These are phyloP conservation scores for Calypte anna DNA, from an alignment of 2,113 vertebrate genomes.

Conservation along the genomic window DNA sequence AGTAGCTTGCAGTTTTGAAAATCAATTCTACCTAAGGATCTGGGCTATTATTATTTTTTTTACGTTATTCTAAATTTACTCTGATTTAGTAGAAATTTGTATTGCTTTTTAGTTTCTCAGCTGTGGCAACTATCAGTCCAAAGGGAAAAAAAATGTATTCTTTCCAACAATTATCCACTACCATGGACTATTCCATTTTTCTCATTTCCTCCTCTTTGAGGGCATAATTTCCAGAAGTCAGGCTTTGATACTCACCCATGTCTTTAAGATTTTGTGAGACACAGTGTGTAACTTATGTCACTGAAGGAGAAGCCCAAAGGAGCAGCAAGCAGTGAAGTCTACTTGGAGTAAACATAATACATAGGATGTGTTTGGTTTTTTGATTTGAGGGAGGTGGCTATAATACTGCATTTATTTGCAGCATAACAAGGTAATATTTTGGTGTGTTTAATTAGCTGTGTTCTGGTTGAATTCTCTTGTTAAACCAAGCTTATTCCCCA, in stretches of 20 bases:
- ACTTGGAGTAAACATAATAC: fast-evolving
- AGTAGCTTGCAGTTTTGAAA: background rate
- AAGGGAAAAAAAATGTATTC: background rate
- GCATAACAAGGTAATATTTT: background rate
- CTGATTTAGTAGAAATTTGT: background rate
- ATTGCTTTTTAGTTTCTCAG: background rate
- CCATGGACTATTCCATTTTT: background rate
- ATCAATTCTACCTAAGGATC: fast-evolving
- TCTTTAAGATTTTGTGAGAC: background rate
- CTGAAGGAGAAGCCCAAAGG: background rate
- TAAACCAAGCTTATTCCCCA: background rate
- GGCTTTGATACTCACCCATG: background rate
- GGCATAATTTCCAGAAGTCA: background rate
- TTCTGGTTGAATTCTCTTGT: background rate
- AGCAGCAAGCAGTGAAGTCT: background rate
- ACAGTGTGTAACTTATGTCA: background rate
- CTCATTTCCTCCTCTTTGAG: background rate
- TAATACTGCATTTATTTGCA: background rate
- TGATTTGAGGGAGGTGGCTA: background rate
- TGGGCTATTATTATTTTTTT: background rate
- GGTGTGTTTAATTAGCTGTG: background rate
- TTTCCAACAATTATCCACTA: background rate
- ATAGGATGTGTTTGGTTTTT: background rate
- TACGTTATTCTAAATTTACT: background rate
- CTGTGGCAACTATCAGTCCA: background rate